Conservation (phyloP, 2,797 vertebrate species). For the Alectoris magna region DNA sequence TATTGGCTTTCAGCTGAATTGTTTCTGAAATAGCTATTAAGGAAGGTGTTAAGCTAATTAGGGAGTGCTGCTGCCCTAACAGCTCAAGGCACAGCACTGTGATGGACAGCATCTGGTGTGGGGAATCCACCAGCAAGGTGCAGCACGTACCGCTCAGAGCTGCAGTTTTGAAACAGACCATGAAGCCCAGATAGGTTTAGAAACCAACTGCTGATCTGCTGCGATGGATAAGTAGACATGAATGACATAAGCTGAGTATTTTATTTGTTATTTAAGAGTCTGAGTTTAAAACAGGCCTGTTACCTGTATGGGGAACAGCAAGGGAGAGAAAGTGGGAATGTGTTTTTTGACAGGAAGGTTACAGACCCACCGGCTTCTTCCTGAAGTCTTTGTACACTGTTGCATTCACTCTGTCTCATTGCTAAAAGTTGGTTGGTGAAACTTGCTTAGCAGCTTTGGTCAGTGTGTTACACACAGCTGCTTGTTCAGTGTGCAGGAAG, state of each 20-base stretch:
- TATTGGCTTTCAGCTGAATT: neutral
- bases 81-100: neutral
- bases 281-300: neutral
- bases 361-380: neutral
- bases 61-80: neutral
- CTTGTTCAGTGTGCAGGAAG: neutral
- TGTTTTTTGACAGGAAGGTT: neutral
- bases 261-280: neutral
- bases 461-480: neutral
- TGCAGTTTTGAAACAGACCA: too few relatives aligned
- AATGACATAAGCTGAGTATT: neutral
- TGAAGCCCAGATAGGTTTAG: slow-evolving; percentile 21
- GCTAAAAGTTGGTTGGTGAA: neutral
- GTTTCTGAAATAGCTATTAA: neutral
- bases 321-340: neutral
- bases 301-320: neutral
- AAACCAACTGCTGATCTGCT: slow-evolving; percentile 22
- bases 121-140: neutral
- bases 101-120: fast-evolving
- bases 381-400: neutral
- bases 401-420: fast-evolving
- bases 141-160: too few relatives aligned
- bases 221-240: neutral
- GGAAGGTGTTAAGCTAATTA: neutral
- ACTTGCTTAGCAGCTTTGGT: neutral